A percentile compares a stretch with the other conserved stretches of the same genome.
These are phyloP conservation scores for Cathartes aura DNA, from an alignment of 2,113 vertebrate genomes.

Conservation along the genomic window DNA sequence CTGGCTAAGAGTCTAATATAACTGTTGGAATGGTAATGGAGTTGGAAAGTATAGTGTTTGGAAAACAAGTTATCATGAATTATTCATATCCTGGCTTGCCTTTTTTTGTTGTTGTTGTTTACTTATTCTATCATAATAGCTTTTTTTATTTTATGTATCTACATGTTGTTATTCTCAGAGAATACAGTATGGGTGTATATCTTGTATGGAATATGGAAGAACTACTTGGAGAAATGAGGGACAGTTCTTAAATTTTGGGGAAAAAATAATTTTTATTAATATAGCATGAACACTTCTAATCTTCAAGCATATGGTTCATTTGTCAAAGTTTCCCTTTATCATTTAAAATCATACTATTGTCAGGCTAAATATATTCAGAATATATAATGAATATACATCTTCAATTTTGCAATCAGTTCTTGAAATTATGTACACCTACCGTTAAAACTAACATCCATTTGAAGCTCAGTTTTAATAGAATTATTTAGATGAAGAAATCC, in stretches of 20 bases:
- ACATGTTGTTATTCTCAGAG: neutral
- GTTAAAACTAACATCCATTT: neutral
- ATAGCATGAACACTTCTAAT: neutral
- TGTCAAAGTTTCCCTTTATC: neutral
- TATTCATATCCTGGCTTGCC: neutral
- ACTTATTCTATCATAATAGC: neutral
- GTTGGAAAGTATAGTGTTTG: neutral
- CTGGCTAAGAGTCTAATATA: neutral
- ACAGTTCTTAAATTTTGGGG: rapidly evolving
- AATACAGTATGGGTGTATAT: rapidly evolving
- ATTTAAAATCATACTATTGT: neutral
- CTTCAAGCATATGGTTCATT: neutral
- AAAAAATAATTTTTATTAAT: neutral
- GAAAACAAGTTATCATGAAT: neutral
- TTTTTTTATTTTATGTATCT: neutral
- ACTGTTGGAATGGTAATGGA: neutral
- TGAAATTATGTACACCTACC: rapidly evolving
- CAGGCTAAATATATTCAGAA: neutral
- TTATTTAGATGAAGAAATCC: neutral
- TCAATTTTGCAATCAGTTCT: neutral
- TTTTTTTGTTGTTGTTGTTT: neutral
- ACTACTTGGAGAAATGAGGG: neutral
- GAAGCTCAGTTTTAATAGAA: neutral
- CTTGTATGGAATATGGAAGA: neutral
- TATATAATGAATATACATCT: neutral